Evolutionary conservation across 2,797 vertebrate genomes (phyloP).

Genomic region (Oreortyx pictus): DNA sequence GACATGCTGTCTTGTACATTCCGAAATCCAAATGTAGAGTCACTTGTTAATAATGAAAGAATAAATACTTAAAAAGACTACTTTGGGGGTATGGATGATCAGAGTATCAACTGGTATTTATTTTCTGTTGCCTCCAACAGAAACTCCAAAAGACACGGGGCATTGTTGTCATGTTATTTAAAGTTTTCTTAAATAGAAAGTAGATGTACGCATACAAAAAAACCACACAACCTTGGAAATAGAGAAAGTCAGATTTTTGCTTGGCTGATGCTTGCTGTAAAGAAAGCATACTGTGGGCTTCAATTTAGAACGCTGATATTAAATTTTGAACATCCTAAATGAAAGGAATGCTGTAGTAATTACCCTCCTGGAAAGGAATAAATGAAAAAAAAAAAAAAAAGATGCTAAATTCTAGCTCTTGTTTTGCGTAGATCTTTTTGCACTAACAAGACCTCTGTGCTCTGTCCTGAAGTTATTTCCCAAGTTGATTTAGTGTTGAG

Average conservation of each 20-base stretch:
- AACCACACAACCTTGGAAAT: neutral
- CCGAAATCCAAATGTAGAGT: neutral
- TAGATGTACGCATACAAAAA: neutral
- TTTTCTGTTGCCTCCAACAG: neutral
- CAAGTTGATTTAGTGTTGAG: neutral
- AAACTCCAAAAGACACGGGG: too few species aligned
- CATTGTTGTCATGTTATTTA: neutral
- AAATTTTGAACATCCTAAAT: neutral
- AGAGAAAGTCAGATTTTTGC: neutral
- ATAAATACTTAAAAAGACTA: neutral
- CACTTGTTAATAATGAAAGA: neutral
- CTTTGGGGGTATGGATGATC: neutral
- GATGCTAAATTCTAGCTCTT: neutral
- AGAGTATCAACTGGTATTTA: neutral
- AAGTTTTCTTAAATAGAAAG: neutral
- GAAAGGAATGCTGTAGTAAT: neutral
- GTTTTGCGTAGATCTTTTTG: neutral
- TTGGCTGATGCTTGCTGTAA: neutral
- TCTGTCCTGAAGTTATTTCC: neutral
- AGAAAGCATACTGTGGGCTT: rapidly evolving
- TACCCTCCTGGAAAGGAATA: neutral
- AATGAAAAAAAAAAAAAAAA: neutral
- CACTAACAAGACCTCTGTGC: rapidly evolving
- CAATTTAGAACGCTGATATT: neutral
- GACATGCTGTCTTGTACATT: neutral